Evolutionary conservation across 2,888 invertebrate species (phyloP).

Genomic region (Drosophila subquinaria): DNA sequence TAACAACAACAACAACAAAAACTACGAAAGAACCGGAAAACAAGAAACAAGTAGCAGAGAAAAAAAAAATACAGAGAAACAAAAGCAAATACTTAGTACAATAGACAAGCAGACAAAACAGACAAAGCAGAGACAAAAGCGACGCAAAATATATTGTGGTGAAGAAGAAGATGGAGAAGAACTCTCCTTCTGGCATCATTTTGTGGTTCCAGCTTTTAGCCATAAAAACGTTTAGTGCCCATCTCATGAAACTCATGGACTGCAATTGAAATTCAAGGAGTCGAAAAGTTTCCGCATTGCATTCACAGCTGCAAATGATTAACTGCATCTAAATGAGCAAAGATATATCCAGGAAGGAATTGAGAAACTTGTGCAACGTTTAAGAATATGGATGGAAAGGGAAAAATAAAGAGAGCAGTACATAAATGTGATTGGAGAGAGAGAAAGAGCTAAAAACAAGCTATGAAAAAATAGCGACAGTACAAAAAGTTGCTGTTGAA

Average conservation of each 20-base stretch:
- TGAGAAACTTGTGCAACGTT: background rate
- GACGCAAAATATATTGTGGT: slow-evolving; percentile 33
- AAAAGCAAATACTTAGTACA: slow-evolving; percentile 24
- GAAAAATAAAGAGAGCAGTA: background rate
- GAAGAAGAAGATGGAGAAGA: background rate
- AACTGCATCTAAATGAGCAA: background rate
- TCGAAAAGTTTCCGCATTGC: slow-evolving; percentile 10
- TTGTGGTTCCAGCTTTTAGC: slow-evolving; percentile 28
- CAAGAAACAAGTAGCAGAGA: background rate
- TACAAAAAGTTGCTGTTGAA: background rate
- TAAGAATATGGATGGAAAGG: background rate
- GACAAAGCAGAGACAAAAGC: slow-evolving; percentile 32
- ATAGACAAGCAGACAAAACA: slow-evolving; percentile 31
- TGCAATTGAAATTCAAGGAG: slow-evolving; percentile 7
- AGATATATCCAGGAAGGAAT: too few relatives aligned
- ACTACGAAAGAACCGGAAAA: slow-evolving; percentile 4
- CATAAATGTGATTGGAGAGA: background rate
- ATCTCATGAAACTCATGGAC: slow-evolving; percentile 9
- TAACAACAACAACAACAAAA: slow-evolving; percentile 9
- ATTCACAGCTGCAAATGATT: slow-evolving; percentile 1
- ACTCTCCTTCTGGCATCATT: slow-evolving; percentile 9
- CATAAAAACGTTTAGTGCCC: slow-evolving; percentile 6
- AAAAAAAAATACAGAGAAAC: slow-evolving; percentile 16
- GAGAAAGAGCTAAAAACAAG: background rate
- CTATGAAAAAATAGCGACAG: background rate